phyloP scores from a whole-genome alignment of 2,113 vertebrate species.

The Cervus canadensis region DNA sequence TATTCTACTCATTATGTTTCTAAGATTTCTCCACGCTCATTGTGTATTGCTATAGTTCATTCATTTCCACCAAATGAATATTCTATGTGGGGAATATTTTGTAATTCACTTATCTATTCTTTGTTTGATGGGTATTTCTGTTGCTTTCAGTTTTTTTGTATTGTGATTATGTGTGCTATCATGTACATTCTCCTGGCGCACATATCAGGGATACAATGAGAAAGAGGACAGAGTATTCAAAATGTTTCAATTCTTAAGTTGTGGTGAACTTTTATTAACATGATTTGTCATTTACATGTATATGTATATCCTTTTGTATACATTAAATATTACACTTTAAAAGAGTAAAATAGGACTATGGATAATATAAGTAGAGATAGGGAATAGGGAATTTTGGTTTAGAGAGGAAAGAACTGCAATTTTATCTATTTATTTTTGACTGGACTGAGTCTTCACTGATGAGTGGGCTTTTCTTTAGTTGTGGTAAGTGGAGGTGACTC shows the following conservation, averaged over 20 bases:
- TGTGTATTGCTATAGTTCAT: background rate
- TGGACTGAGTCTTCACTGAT: background rate
- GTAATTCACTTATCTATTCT: background rate
- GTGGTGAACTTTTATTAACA: background rate
- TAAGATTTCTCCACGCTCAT: background rate
- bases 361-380: background rate
- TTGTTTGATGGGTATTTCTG: background rate
- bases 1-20: slow-evolving; percentile 23
- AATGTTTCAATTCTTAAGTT: background rate
- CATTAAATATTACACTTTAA: background rate
- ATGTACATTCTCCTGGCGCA: background rate
- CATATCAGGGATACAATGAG: background rate
- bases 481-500: background rate
- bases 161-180: background rate
- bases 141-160: background rate
- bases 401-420: background rate
- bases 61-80: background rate
- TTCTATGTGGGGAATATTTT: background rate
- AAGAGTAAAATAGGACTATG: background rate
- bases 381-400: background rate
- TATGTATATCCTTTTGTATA: background rate
- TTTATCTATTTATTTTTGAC: background rate
- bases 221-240: background rate
- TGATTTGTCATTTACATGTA: background rate
- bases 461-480: background rate